phyloP scores from a whole-genome alignment of 2,888 invertebrate genomes.

The Ryuthela nishihirai region DNA sequence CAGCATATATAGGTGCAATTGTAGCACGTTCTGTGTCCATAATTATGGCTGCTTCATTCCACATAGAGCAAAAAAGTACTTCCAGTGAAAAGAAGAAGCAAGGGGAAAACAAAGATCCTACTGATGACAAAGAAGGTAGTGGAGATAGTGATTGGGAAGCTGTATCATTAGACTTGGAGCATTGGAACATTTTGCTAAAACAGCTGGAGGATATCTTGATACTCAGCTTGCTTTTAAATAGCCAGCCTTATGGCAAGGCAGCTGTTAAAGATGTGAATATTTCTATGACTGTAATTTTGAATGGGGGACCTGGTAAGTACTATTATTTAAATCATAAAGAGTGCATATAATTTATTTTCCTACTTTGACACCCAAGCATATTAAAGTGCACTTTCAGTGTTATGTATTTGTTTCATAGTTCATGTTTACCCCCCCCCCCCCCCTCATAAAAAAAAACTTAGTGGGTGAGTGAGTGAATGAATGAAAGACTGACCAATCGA shows the following conservation, averaged over 20 bases:
- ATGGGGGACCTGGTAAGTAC: conserved; percentile 26
- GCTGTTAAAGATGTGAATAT: conserved; percentile 28
- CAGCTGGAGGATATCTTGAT: conserved; percentile 85
- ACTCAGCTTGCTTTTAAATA: conserved; percentile 63
- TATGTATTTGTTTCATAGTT: too few species aligned
- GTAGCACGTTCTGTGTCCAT: conserved; percentile 72
- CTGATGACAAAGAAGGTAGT: conserved; percentile 50
- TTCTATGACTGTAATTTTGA: conserved; percentile 24
- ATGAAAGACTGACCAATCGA: too few species aligned
- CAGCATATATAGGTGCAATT: conserved; percentile 76
- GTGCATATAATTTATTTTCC: background rate
- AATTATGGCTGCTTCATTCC: conserved; percentile 29
- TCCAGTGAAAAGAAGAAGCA: background rate
- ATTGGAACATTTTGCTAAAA: conserved; percentile 80
- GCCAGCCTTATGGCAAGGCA: conserved; percentile 24
- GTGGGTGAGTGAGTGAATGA: too few species aligned
- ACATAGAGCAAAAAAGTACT: conserved; percentile 13
- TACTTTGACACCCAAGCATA: background rate
- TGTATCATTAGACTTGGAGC: conserved; percentile 76
- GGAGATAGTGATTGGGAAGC: conserved; percentile 67
- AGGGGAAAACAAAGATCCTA: conserved; percentile 21
- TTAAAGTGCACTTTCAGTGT: too few species aligned
- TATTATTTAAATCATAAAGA: background rate
- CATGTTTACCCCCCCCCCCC: too few species aligned
- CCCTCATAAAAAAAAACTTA: too few species aligned